phyloP scores from a whole-genome alignment of 2,888 invertebrate genomes.

The Pollenia griseotomentosa region DNA sequence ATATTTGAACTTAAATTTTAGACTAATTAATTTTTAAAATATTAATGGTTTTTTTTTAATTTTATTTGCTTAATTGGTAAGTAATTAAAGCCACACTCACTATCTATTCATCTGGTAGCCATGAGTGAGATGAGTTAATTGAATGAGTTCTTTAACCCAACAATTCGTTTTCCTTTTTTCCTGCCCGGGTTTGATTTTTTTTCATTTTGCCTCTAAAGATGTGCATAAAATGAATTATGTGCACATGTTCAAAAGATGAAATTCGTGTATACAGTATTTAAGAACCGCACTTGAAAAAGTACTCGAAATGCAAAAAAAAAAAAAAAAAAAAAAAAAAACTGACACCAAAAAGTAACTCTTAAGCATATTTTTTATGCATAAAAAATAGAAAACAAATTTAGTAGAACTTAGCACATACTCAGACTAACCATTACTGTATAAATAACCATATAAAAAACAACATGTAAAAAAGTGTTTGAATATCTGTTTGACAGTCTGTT shows the following conservation, averaged over 20 bases:
- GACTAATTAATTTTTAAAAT: background rate
- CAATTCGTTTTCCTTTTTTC: conserved; percentile 48
- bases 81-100: conserved; percentile 41
- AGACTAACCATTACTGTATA: conserved; percentile 48
- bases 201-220: conserved; percentile 26
- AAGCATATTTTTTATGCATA: conserved; percentile 69
- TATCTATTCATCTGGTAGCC: conserved; percentile 58
- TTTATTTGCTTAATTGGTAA: conserved; percentile 46
- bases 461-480: conserved; percentile 35
- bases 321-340: conserved; percentile 52
- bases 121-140: conserved; percentile 58
- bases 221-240: conserved; percentile 57
- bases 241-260: conserved; percentile 69
- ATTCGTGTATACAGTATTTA: conserved; percentile 64
- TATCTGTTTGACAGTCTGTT: conserved; percentile 48
- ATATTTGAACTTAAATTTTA: too few relatives aligned
- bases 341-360: conserved; percentile 74
- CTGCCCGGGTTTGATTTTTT: conserved; percentile 23
- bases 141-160: conserved; percentile 72
- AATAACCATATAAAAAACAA: conserved; percentile 8
- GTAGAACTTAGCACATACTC: conserved; percentile 59
- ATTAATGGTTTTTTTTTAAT: background rate
- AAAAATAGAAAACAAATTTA: conserved; percentile 60
- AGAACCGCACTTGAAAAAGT: conserved; percentile 68
- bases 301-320: conserved; percentile 47